A percentile compares a stretch with the other conserved stretches of the same genome.
Conservation (phyloP, 2,888 invertebrate genomes). For the Amorpha juglandis region DNA sequence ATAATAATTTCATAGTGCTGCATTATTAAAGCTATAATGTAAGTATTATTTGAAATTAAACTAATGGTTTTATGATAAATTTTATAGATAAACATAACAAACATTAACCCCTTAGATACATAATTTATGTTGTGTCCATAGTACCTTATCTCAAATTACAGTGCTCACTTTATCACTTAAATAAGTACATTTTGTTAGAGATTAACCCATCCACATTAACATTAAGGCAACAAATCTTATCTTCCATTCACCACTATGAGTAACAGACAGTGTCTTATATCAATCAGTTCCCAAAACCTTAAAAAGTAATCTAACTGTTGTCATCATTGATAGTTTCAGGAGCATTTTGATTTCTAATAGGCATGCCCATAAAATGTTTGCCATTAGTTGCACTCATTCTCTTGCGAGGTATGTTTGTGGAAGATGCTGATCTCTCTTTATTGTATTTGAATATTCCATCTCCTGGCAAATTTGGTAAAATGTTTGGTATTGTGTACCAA, state of each 20-base stretch:
- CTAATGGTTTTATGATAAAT: too few relatives aligned
- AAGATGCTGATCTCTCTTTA: conserved; percentile 71
- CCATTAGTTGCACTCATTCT: conserved; percentile 77
- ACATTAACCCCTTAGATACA: too few relatives aligned
- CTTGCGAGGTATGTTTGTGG: conserved; percentile 66
- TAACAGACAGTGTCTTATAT: not conserved
- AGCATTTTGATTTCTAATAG: conserved; percentile 79
- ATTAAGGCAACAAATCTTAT: not conserved
- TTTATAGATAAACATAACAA: too few relatives aligned
- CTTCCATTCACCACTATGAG: not conserved
- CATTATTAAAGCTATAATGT: too few relatives aligned
- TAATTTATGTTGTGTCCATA: too few relatives aligned
- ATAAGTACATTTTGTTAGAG: not conserved
- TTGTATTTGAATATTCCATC: conserved; percentile 92
- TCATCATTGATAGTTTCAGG: conserved; percentile 63
- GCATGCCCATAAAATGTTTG: conserved; percentile 92
- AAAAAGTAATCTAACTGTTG: conserved; percentile 49
- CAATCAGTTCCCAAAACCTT: conserved; percentile 7
- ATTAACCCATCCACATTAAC: not conserved
- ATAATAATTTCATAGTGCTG: too few relatives aligned
- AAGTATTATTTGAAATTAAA: not conserved
- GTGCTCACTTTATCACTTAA: not conserved
- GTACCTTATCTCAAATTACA: too few relatives aligned
- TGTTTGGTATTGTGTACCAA: conserved; percentile 87
- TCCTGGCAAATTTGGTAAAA: conserved; percentile 89